Evolutionary conservation across 2,797 vertebrate genomes (phyloP).

Genomic region (Chaetodon trifasciatus): DNA sequence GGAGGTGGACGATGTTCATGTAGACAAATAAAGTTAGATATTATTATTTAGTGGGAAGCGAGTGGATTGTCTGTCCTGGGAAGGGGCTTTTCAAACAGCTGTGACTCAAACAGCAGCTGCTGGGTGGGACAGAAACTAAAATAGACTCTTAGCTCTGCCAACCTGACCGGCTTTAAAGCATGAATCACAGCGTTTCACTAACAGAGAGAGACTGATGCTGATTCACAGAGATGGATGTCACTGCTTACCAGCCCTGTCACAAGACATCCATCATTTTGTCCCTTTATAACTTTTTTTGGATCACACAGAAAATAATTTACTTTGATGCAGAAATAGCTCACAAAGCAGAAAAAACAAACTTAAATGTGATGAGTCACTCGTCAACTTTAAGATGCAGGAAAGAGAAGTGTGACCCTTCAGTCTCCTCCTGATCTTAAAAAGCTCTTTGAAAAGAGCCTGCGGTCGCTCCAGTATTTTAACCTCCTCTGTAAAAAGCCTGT

Average conservation of each 20-base stretch:
- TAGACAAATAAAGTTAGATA: background rate
- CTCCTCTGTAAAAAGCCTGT: constrained; percentile 15
- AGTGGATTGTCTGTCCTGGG: constrained; percentile 32
- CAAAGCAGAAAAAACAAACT: background rate
- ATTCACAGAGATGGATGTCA: background rate
- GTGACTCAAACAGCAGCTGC: constrained; percentile 75
- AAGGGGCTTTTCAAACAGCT: constrained; percentile 68
- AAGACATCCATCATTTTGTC: constrained; percentile 19
- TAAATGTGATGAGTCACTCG: background rate
- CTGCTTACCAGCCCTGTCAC: background rate
- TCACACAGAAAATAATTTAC: background rate
- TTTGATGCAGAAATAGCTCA: constrained; percentile 45
- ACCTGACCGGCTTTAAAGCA: constrained; percentile 27
- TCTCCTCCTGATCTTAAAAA: background rate
- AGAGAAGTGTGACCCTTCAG: background rate
- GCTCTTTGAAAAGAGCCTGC: background rate
- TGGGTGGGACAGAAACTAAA: constrained; percentile 65
- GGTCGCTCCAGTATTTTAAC: background rate
- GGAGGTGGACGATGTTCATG: background rate
- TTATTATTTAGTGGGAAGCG: constrained; percentile 16
- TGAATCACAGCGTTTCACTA: constrained; percentile 38
- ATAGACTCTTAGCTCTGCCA: constrained; percentile 58
- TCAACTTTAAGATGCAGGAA: background rate
- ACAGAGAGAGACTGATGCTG: background rate
- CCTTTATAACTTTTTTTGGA: constrained; percentile 21